These are phyloP conservation scores for Microtus ochrogaster DNA, from an alignment of 2,113 vertebrate genomes.

Conservation along the genomic window DNA sequence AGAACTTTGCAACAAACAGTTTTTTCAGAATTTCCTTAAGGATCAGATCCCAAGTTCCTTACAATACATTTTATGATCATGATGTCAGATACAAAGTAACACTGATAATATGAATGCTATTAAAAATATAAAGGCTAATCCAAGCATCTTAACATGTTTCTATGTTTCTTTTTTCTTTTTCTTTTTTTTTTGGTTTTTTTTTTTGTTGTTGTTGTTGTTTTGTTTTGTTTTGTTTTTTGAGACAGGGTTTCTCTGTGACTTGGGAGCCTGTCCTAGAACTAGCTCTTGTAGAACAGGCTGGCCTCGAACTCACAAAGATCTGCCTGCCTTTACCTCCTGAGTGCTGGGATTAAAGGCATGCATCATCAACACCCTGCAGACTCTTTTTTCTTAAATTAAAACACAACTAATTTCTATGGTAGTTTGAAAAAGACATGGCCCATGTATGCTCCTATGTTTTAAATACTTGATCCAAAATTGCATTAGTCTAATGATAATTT, in stretches of 20 bases:
- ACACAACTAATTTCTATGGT: background rate
- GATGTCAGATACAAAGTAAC: background rate
- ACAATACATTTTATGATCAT: background rate
- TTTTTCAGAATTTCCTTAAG: background rate
- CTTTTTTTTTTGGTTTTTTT: no score
- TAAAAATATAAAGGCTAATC: background rate
- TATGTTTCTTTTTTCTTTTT: background rate
- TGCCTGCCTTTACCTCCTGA: fast-evolving
- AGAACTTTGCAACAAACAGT: background rate
- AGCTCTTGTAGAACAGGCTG: no score
- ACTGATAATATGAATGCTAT: background rate
- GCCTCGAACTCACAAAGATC: no score
- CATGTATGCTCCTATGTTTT: background rate
- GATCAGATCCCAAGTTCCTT: background rate
- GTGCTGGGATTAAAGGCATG: no score
- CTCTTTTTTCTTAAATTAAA: background rate
- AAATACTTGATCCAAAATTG: background rate
- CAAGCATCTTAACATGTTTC: background rate
- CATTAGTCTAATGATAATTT: background rate
- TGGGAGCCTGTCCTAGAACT: no score
- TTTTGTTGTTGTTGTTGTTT: no score
- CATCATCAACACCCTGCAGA: no score
- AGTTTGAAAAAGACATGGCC: background rate
- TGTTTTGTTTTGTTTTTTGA: no score
- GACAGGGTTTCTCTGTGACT: no score